Percentiles rank a stretch among this genome's conserved stretches.
Evolutionary conservation across 2,797 vertebrate genomes (phyloP).

Genomic region (Hemitrygon akajei): DNA sequence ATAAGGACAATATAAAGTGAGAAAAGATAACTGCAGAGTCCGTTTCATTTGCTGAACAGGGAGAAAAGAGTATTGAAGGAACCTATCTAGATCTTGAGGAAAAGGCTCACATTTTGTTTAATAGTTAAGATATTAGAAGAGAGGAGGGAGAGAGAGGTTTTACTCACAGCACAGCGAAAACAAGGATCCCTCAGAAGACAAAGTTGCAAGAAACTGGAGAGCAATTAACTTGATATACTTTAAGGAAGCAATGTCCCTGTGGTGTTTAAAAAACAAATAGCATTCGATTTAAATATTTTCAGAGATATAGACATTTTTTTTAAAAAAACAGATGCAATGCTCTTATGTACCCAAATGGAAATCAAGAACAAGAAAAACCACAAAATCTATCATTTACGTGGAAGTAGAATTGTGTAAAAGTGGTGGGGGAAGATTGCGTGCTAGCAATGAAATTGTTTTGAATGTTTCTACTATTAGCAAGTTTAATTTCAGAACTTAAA

Average conservation of each 20-base stretch:
- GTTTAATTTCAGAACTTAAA: too few relatives aligned
- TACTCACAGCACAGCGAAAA: too few relatives aligned
- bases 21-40: neutral
- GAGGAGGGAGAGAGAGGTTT: too few relatives aligned
- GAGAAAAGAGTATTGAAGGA: neutral
- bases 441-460: too few relatives aligned
- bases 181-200: neutral
- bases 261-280: neutral
- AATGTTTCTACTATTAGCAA: too few relatives aligned
- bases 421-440: too few relatives aligned
- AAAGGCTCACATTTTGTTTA: neutral
- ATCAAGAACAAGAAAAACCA: too few relatives aligned
- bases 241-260: neutral
- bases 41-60: neutral
- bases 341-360: too few relatives aligned
- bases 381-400: too few relatives aligned
- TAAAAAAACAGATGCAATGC: neutral
- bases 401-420: too few relatives aligned
- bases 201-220: neutral
- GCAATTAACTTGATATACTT: neutral
- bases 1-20: neutral
- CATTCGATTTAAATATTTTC: neutral
- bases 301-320: neutral
- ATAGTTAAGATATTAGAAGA: neutral
- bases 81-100: neutral